Evolutionary conservation across 2,888 invertebrate species (phyloP), one percentile per base, ranked within the genome.

Genomic region (Uloborus plumipes): DNA sequence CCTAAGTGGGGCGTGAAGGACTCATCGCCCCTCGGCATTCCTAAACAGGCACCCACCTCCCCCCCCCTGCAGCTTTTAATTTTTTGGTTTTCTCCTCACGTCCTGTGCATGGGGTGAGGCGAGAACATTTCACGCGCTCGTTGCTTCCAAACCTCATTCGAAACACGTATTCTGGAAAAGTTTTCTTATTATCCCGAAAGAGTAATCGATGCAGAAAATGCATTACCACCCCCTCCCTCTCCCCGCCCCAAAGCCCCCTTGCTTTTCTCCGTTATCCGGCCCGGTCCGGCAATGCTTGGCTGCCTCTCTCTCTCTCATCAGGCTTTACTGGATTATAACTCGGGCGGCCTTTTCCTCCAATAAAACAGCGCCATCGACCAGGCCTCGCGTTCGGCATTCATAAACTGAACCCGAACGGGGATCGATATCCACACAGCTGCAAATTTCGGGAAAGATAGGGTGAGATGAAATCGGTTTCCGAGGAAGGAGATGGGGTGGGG

Each of bases 141-240:
- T 66, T n/a, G 49, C 58, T 66, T 55, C 64, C 20, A n/a, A 18
- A 55, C 69, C 71, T 67, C 72, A 79, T 80, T 74, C 80, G 39
- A 22, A 55, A 74, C 74, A 74, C 74, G 74, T 74, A 67, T 74
- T 53, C 61, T 39, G 66, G 72, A 70, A 77, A 80, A 80, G 80
- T 80, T 80, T 80, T 80, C 80, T 80, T 80, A 80, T 80, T 80
- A 80, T 80, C 80, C 80, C 74, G 80, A 74, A 70, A 70, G 80
- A 69, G 80, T 80, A 80, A 80, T 80, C 80, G 80, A 80, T 80
- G 80, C 80, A 80, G 80, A 80, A 80, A 80, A 80, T 80, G 80
- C 80, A 80, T 80, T 80, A 80, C 78, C 47, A 61, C 69, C 69
- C 69, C 31, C 20, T 13, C n/a, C 14, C 1, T 3, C 39, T n/a